phyloP scores from a whole-genome alignment of 2,113 vertebrate genomes.

The Glaucidium brasilianum region DNA sequence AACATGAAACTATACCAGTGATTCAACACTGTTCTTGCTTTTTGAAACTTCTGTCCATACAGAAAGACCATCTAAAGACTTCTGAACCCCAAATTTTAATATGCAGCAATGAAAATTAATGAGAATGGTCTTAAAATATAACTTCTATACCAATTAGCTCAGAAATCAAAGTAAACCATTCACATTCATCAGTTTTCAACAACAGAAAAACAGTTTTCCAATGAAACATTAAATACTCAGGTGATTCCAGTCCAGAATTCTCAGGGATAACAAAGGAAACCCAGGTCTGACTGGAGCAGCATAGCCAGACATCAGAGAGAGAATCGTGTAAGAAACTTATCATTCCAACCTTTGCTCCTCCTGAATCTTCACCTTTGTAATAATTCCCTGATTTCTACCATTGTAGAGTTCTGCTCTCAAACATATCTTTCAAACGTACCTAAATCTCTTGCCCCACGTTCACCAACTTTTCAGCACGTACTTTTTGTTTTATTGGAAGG shows the following conservation, averaged over 20 bases:
- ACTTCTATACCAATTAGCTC: neutral
- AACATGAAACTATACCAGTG: neutral
- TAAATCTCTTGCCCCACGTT: accelerated
- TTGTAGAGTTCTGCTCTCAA: neutral
- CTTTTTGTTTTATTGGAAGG: constrained; percentile 73
- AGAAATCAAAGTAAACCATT: neutral
- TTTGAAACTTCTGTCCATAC: neutral
- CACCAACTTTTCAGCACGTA: neutral
- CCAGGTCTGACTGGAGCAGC: neutral
- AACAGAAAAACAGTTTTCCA: neutral
- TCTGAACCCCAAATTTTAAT: neutral
- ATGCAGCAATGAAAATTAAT: neutral
- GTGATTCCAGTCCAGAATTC: neutral
- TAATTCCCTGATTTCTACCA: neutral
- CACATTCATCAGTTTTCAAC: neutral
- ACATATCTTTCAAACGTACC: neutral
- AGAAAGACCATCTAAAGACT: neutral
- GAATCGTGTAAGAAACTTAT: neutral
- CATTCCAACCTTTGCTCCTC: neutral
- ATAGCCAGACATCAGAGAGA: neutral
- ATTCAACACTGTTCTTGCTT: neutral
- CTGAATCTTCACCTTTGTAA: neutral
- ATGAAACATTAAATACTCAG: neutral
- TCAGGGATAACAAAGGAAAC: neutral
- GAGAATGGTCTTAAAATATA: neutral